Base-by-base conservation (phyloP, 2,888 invertebrate species). In the Bellardia bayeri region DNA sequence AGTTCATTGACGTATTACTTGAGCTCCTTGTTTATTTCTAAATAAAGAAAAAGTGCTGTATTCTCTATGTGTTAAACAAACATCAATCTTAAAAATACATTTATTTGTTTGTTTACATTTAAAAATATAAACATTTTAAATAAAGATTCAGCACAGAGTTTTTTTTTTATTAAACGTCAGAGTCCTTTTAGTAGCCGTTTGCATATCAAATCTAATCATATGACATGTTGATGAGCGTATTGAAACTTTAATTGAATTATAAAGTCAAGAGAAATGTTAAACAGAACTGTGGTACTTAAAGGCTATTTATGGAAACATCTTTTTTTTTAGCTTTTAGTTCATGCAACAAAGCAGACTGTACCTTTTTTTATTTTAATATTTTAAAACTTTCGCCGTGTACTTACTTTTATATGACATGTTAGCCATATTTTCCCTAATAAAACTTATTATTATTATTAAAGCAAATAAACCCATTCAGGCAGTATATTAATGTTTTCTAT, bases 1-100 rank as follows among this genome's bases (percentile, higher is more conserved):
- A 85, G 85, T 68, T 87, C 85, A 87, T 87, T 87, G 87, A 87
- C 87, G 82, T 87, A 87, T 82, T 87, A 87, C 87, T 87, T 87
- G 87, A 79, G 56, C 63, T 33, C 81, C 82, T 74, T 58, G 75
- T 45, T 37, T 45, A 37, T 64, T 68, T 9, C n/a, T 23, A 45
- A 74, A 71, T 56, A 66, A 40, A 58, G 61, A 51, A 68, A 75
- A 66, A n/a, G 40, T 23, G 30, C 45, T 45, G 13, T 2, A 23
- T 58, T 9, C 13, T 13, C 11, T 40, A 8, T 37, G 63, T 9
- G 8, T 63, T 51, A 51, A n/a, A 40, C 14, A 51, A 72, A 42
- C 45, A 83, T 81, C 76, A 84, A 74, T 81, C 68, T 84, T 49
- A 69, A 74, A 82, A 37, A 61, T 37, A 40, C 49, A 72, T 45